phyloP scores from a whole-genome alignment of 2,113 vertebrate genomes.

The Callaeas wilsoni region DNA sequence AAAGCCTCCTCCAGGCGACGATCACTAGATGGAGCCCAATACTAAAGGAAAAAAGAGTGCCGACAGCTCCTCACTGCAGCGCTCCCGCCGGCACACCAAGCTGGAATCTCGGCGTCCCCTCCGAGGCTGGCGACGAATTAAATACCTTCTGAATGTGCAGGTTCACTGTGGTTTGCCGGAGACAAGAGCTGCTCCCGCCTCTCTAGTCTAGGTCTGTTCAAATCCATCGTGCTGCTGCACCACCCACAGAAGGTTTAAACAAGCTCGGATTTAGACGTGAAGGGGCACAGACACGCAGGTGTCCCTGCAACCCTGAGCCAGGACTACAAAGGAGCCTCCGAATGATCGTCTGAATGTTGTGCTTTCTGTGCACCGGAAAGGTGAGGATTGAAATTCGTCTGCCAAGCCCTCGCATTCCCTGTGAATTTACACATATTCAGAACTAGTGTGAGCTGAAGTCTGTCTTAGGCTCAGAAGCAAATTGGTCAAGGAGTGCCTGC shows the following conservation, averaged over 20 bases:
- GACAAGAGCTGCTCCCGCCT: not conserved
- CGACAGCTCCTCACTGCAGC: not conserved
- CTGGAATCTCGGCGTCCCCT: not conserved
- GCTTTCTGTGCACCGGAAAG: not conserved
- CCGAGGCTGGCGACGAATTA: not conserved
- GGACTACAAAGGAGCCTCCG: not conserved
- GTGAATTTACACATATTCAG: not conserved
- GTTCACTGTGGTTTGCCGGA: not conserved
- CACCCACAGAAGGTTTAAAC: not conserved
- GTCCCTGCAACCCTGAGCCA: not conserved
- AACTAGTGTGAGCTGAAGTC: not conserved
- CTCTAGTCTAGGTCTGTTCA: not conserved
- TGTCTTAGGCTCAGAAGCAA: not conserved
- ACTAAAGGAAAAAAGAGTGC: not conserved
- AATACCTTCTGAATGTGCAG: not conserved
- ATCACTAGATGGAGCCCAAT: slow-evolving; percentile 21
- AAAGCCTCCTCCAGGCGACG: not conserved
- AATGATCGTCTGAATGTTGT: not conserved
- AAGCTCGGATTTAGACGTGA: not conserved
- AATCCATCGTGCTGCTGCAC: not conserved
- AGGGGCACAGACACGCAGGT: not conserved
- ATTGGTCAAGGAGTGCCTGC: not conserved
- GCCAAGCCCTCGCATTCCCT: not conserved
- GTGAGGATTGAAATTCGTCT: not conserved
- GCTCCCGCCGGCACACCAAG: not conserved